Percentiles rank a stretch among this genome's conserved stretches.
These are phyloP conservation scores for Hormaphis cornu DNA, from an alignment of 1,140 invertebrate species.

Conservation along the genomic window DNA sequence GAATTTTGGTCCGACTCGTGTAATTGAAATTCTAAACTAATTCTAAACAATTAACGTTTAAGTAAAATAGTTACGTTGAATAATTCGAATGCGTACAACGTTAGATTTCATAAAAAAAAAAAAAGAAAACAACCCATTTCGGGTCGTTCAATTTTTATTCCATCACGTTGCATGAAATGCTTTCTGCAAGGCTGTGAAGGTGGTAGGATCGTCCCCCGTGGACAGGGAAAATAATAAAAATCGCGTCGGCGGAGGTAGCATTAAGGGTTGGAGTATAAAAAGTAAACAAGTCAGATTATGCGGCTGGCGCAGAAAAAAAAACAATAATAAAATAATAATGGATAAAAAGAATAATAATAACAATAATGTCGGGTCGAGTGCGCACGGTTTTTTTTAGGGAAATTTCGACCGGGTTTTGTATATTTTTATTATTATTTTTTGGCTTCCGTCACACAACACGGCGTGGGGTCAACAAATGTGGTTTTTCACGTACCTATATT, in stretches of 20 bases:
- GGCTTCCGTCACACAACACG: too few relatives aligned
- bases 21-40: too few relatives aligned
- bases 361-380: not conserved
- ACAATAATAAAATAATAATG: constrained; percentile 1
- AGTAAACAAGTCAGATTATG: not conserved
- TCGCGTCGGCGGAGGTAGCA: not conserved
- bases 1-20: too few relatives aligned
- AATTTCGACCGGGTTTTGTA: not conserved
- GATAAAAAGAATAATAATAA: not conserved
- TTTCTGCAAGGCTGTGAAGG: too few relatives aligned
- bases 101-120: too few relatives aligned
- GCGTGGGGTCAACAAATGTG: not conserved
- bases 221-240: not conserved
- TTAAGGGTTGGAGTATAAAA: constrained; percentile 1
- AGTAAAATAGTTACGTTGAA: too few relatives aligned
- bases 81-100: too few relatives aligned
- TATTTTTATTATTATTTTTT: not conserved
- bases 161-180: too few relatives aligned
- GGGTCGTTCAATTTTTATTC: too few relatives aligned
- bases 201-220: too few relatives aligned
- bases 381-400: not conserved
- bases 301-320: not conserved
- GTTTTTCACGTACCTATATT: not conserved
- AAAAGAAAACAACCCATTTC: too few relatives aligned
- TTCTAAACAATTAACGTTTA: too few relatives aligned